Evolutionary conservation across 2,113 vertebrate genomes (phyloP).

Genomic region (Aptenodytes patagonicus): DNA sequence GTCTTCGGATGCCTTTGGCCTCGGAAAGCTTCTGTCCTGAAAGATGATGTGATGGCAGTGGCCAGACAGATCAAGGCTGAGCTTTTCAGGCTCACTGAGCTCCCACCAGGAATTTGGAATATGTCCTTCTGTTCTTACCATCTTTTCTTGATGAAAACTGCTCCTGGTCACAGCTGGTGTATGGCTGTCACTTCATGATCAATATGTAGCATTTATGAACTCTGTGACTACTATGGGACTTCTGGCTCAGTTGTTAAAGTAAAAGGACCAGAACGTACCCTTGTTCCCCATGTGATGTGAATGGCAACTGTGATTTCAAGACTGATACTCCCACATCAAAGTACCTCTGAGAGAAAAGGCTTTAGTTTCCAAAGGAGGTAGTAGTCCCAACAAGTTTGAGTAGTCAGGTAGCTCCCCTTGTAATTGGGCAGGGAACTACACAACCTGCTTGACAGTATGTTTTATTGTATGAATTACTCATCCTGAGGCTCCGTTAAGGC

Average conservation of each 20-base stretch:
- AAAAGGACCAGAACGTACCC: background rate
- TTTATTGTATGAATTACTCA: background rate
- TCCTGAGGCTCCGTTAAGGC: background rate
- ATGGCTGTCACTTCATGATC: background rate
- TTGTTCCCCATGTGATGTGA: background rate
- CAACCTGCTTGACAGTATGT: background rate
- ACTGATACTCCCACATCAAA: background rate
- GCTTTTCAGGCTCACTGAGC: background rate
- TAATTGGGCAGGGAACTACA: background rate
- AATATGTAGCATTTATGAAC: background rate
- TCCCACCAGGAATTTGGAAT: background rate
- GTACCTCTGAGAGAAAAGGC: background rate
- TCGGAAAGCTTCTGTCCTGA: background rate
- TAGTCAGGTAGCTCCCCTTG: background rate
- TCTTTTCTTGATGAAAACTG: background rate
- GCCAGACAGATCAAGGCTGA: background rate
- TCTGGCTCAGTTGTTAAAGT: background rate
- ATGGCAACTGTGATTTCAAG: background rate
- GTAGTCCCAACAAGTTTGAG: background rate
- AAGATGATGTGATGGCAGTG: background rate
- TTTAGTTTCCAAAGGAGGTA: background rate
- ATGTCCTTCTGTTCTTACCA: background rate
- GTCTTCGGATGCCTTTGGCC: background rate
- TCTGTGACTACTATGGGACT: background rate
- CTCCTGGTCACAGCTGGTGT: background rate